Conservation (phyloP, 92 coral and sea anemone genomes). For the Desmophyllum pertusum region DNA sequence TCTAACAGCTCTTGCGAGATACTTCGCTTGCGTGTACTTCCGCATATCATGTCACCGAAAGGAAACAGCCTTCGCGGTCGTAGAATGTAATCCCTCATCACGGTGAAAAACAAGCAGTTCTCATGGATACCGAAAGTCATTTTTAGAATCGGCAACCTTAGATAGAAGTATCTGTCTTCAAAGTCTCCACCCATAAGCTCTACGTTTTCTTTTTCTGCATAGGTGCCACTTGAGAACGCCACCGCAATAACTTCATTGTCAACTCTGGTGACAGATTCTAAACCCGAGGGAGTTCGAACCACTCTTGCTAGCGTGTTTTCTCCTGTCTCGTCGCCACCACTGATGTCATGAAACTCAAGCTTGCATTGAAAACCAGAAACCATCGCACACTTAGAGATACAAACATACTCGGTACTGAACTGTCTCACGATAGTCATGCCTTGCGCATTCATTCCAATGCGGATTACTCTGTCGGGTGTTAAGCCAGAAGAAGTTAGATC, state of each 20-base stretch:
- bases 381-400: constrained; percentile 86
- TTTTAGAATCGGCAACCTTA: constrained; percentile 81
- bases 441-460: constrained; percentile 74
- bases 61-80: constrained; percentile 75
- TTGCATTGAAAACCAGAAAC: constrained; percentile 88
- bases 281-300: constrained; percentile 92
- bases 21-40: constrained; percentile 76
- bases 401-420: constrained; percentile 74
- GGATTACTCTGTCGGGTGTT: constrained; percentile 65
- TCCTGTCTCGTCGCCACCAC: constrained; percentile 53
- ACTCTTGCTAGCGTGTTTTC: constrained; percentile 81
- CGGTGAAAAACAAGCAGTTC: constrained; percentile 77
- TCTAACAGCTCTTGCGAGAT: constrained; percentile 71
- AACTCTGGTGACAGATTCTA: constrained; percentile 78
- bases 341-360: constrained; percentile 82
- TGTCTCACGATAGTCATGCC: constrained; percentile 91
- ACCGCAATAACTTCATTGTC: constrained; percentile 57
- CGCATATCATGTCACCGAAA: constrained; percentile 73
- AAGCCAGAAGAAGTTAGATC: constrained; percentile 47
- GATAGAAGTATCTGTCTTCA: constrained; percentile 90
- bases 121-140: constrained; percentile 80
- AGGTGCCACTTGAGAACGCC: constrained; percentile 91
- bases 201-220: constrained; percentile 79
- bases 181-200: constrained; percentile 86
- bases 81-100: constrained; percentile 65